Evolutionary conservation across 92 coral and sea anemone species (phyloP), one percentile per base, ranked within the genome.

Genomic region (Porites lobata): DNA sequence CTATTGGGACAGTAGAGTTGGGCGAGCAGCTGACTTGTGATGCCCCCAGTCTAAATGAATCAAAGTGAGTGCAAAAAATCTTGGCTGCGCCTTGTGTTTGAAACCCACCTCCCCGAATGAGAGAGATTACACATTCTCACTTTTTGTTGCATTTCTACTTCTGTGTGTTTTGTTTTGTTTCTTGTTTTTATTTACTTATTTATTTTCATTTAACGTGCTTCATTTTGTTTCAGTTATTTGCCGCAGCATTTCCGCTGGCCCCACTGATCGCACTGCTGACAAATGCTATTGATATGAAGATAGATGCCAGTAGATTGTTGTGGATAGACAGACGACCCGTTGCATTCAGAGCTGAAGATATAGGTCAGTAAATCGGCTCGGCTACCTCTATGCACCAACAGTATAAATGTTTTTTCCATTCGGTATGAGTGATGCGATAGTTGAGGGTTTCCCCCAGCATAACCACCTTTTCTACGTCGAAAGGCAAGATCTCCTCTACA

Each of bases 231-330:
- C 84, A 97, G 99, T 90, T 97, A 6, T 95, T 97, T 77, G 99
- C 99, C 13, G 97, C 99, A 29, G 98, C 99, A 6, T 97, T 97
- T 80, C 99, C 99, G 78, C 95, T 97, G 72, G 99, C 99, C 58
- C 98, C 99, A 26, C 86, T 97, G 79, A 97, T 97, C 56, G 99
- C 99, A 26, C 88, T 97, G 29, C 75, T 97, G 74, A 95, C 98
- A 59, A 97, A 97, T 88, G 91, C 94, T 81, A 92, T 97, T 64
- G 98, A 97, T 91, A 90, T 97, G 96, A 91, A 96, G 67, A 83
- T 97, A 73, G 99, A 97, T 70, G 99, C 95, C 52, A 87, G 94
- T 71, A 91, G 99, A 64, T 68, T 97, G 86, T 74, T 95, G 15
- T 97, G 99, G 98, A 86, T 89, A 69, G 92, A 97, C 91, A 90